Conservation (phyloP, 1,140 invertebrate species). For the Aradophagus sp. region DNA sequence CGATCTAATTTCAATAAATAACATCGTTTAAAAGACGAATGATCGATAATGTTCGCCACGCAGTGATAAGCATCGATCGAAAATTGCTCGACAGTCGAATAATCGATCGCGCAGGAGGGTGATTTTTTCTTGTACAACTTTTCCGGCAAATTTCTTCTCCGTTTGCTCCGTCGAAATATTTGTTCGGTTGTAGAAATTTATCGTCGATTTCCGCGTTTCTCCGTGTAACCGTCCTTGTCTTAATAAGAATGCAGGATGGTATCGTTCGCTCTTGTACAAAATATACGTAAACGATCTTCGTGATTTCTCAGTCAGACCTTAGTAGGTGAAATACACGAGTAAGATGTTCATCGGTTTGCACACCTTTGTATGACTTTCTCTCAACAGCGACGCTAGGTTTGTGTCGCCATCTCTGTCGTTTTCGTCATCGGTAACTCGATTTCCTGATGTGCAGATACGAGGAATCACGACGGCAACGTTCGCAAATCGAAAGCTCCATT, state of each 20-base stretch:
- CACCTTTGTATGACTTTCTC: conserved; percentile 66
- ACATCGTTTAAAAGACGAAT: not conserved
- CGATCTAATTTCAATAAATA: conserved; percentile 17
- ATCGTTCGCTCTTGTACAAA: conserved; percentile 26
- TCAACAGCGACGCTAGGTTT: conserved; percentile 25
- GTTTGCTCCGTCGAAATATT: conserved; percentile 27
- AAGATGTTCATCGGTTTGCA: conserved; percentile 62
- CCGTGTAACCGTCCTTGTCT: conserved; percentile 51
- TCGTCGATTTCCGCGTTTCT: conserved; percentile 61
- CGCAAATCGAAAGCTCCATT: conserved; percentile 46
- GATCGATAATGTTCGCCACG: conserved; percentile 2
- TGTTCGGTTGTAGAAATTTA: conserved; percentile 32
- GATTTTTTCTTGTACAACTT: conserved; percentile 1
- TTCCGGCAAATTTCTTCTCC: conserved; percentile 11
- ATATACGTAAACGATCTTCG: conserved; percentile 36
- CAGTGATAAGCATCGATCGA: not conserved
- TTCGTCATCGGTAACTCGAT: conserved; percentile 54
- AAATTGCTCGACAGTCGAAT: not conserved
- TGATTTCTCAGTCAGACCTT: conserved; percentile 55
- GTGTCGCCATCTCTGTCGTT: conserved; percentile 45
- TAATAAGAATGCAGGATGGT: conserved; percentile 38
- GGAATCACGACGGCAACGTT: conserved; percentile 44
- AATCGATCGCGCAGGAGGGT: not conserved
- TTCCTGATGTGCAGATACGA: conserved; percentile 63
- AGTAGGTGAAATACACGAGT: conserved; percentile 56